Evolutionary conservation across 2,113 vertebrate genomes (phyloP), one percentile per base, ranked within the genome.

Genomic region (Saccopteryx leptura): DNA sequence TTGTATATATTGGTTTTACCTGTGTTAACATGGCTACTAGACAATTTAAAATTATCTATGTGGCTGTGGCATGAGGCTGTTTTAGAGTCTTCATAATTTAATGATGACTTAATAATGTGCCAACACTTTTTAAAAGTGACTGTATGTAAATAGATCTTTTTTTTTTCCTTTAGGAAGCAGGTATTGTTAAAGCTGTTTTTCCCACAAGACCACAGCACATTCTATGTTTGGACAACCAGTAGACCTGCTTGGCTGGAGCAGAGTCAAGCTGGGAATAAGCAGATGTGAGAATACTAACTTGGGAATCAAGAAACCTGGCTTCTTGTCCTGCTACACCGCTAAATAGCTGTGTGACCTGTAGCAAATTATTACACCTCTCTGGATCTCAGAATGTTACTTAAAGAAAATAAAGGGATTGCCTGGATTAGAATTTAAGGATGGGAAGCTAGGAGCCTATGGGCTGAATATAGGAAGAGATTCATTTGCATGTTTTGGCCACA

Each of bases 271-370:
- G 10, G 14, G n/a, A 63, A 68, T 31, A 60, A 86, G 24, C 48
- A 19, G 61, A 52, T 15, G 50, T 56, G 72, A 90, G 56, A 63
- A 79, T 23, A 65, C 7, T 76, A 39, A 56, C 12, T 76, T 66
- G 31, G 50, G 58, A 61, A 61, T 65, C 50, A 83, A 52, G 61
- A 82, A 79, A 63, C 7, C 7, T 60, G 63, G 31, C 26, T 83
- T 94, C 68, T 72, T 2, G 2, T 52, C 26, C 87, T 79, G 19
- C 54, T 33, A 2, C 2, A 18, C 58, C 58, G 31, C 50, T 60
- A 33, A 93, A 68, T 9, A 39, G 71, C 71, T 93, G n/a, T 68
- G 46, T 93, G 90, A 90, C 81, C n/a, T 78, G 17, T 28, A 61
- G 14, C 31, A 83, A 71, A 63, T 50, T 60, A 88, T 9, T 71